Evolutionary conservation across 2,888 invertebrate genomes (phyloP).

Genomic region (Tridacna gigas): DNA sequence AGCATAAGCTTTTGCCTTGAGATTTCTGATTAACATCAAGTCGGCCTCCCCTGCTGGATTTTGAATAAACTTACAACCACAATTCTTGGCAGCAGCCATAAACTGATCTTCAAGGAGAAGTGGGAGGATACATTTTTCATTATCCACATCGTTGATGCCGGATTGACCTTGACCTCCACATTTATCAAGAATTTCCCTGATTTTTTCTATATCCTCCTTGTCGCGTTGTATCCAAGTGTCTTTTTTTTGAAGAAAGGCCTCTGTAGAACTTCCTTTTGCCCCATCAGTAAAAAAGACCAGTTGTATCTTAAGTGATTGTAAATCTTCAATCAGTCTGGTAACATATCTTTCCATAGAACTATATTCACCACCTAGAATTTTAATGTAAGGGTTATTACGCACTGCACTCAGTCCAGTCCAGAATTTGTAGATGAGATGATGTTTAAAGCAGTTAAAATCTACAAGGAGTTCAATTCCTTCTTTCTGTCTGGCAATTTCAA

Average conservation of each 20-base stretch:
- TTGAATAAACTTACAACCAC: constrained; percentile 77
- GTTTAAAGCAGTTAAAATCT: constrained; percentile 81
- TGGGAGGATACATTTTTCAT: constrained; percentile 70
- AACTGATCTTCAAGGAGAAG: constrained; percentile 80
- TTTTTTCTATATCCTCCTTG: constrained; percentile 68
- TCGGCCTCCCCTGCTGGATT: constrained; percentile 80
- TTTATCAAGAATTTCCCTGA: constrained; percentile 71
- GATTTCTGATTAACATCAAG: constrained; percentile 73
- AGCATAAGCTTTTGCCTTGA: constrained; percentile 77
- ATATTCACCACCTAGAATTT: constrained; percentile 81
- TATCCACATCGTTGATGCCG: constrained; percentile 50
- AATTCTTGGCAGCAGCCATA: constrained; percentile 69
- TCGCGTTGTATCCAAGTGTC: constrained; percentile 79
- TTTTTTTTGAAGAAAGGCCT: constrained; percentile 74
- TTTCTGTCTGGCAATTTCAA: constrained; percentile 73
- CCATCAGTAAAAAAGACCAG: constrained; percentile 82
- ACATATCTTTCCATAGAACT: constrained; percentile 71
- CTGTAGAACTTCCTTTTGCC: constrained; percentile 76
- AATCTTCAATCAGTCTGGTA: constrained; percentile 74
- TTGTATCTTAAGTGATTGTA: constrained; percentile 74
- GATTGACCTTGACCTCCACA: too few species aligned
- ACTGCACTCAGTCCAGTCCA: constrained; percentile 70
- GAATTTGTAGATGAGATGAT: constrained; percentile 71
- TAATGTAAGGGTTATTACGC: constrained; percentile 73
- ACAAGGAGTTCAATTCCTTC: constrained; percentile 80